Base-by-base conservation (phyloP, 2,888 invertebrate species). In the Drosophila eohydei region DNA sequence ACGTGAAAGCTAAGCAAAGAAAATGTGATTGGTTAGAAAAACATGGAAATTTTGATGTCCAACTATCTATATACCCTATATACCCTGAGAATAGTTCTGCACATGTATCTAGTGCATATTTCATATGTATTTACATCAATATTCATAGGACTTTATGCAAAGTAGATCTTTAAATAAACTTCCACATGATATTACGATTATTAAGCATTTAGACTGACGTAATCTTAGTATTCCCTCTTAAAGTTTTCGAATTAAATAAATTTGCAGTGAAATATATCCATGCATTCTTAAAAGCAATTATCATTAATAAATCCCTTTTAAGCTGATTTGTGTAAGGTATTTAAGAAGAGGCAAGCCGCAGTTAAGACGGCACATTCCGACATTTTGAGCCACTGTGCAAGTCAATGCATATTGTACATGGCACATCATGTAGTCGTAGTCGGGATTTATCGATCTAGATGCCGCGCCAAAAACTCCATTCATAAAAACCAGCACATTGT, bases 361-460 rank as follows among this genome's bases (percentile, higher is more conserved):
- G 51, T 38, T 36, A 60, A 58, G 50, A 50, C 14, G 41, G 11
- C 43, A n/a, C 16, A 46, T 48, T n/a, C 14, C 38, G 40, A 16
- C 36, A 21, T 43, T 67, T 61, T 44, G 65, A 26, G 14, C 69
- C 84, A 84, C 89, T 77, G 84, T 89, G 74, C 81, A 30, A 59
- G 11, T 38, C 38, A 62, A 41, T 56, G 56, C 46, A 65, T 48
- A 44, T 36, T 46, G 58, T 65, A 79, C 81, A 78, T 64, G 81
- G 84, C 69, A 71, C 75, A 74, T 79, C 74, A 77, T 85, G 88
- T 88, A 82, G 84, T 80, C 89, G 91, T 50, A 80, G 80, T 75
- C 76, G 92, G 88, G 90, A 91, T 91, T 92, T 92, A 92, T 92
- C 92, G 92, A 92, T 92, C 90, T 88, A 88, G 90, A 88, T 90